phyloP scores from a whole-genome alignment of 2,888 invertebrate genomes.

The Candidula unifasciata region DNA sequence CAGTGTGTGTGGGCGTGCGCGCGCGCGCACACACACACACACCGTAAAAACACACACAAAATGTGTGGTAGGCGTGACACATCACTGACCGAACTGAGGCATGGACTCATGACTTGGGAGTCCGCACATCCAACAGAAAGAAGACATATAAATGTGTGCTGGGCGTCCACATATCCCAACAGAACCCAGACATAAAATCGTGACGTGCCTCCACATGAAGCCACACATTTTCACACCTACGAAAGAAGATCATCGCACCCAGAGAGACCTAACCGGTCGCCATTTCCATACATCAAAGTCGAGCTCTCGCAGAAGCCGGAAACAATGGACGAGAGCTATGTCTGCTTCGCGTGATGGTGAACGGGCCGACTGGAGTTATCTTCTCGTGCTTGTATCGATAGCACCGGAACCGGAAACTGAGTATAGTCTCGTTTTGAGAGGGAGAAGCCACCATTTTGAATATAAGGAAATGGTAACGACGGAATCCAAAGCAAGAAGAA shows the following conservation, averaged over 20 bases:
- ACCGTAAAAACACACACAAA: no score
- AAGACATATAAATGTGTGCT: no score
- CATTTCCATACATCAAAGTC: constrained; percentile 28
- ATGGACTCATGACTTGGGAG: no score
- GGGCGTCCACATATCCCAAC: no score
- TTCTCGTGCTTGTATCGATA: neutral
- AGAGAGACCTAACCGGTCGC: neutral
- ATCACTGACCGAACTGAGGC: no score
- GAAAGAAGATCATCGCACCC: neutral
- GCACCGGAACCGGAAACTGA: constrained; percentile 1
- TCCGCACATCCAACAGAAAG: no score
- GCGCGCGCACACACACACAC: no score
- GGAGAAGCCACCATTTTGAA: neutral
- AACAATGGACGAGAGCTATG: constrained; percentile 15
- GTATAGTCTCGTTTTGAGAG: constrained; percentile 6
- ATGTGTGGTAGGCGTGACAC: no score
- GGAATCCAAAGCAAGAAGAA: neutral
- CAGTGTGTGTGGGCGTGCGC: no score
- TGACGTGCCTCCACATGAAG: no score
- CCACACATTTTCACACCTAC: neutral
- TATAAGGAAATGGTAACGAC: neutral
- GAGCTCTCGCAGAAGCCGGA: neutral
- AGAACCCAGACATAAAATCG: no score
- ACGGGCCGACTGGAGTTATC: neutral
- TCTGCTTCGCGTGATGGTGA: constrained; percentile 18